These are phyloP conservation scores for Eleutherodactylus coqui DNA, from an alignment of 2,797 vertebrate species.

Conservation along the genomic window DNA sequence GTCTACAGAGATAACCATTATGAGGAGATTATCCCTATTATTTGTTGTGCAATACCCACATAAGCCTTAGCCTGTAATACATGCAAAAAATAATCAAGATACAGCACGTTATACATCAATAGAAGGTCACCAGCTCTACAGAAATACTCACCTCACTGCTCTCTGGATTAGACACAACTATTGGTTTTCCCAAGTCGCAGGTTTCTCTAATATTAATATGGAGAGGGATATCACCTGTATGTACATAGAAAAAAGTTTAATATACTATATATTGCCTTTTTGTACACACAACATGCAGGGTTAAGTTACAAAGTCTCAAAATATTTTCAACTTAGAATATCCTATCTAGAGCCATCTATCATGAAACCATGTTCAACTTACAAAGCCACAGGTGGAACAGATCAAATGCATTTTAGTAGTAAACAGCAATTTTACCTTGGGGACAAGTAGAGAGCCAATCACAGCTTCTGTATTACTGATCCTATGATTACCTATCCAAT, in stretches of 20 bases:
- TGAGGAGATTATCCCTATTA: constrained; percentile 42
- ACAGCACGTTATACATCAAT: not conserved
- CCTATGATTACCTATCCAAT: too few relatives aligned
- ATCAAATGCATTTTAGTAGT: too few relatives aligned
- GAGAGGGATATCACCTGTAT: constrained; percentile 89
- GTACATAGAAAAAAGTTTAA: constrained; percentile 38
- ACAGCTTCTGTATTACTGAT: not conserved
- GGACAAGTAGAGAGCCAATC: too few relatives aligned
- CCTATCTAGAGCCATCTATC: too few relatives aligned
- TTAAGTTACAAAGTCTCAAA: not conserved
- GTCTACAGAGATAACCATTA: not conserved
- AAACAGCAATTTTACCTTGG: too few relatives aligned
- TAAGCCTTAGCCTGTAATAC: constrained; percentile 48
- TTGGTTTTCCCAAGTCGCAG: constrained; percentile 87
- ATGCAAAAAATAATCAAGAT: not conserved
- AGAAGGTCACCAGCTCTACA: not conserved
- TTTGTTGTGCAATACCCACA: constrained; percentile 44
- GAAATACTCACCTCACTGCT: constrained; percentile 84
- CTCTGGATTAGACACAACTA: constrained; percentile 89
- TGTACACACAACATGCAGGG: not conserved
- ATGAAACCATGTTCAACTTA: too few relatives aligned
- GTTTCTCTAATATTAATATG: constrained; percentile 91
- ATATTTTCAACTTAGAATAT: too few relatives aligned
- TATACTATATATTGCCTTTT: not conserved
- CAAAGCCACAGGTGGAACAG: too few relatives aligned